A percentile compares a stretch with the other conserved stretches of the same genome.
phyloP scores from a whole-genome alignment of 2,797 vertebrate species.

The Huso huso region DNA sequence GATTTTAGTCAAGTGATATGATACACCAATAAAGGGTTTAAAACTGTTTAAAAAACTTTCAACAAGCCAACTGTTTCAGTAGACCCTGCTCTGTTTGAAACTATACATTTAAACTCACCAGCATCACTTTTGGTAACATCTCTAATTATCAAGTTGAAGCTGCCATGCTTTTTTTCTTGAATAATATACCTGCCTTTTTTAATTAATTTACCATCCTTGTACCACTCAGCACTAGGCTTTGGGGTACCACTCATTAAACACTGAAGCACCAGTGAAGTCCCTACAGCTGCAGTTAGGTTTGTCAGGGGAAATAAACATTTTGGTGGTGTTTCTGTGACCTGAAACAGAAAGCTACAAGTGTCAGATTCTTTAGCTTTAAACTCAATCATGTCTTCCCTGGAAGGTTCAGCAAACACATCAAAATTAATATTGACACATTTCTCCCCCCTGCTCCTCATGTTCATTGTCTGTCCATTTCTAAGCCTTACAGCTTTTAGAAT shows the following conservation, averaged over 20 bases:
- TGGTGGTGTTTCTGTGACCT: slow-evolving; percentile 76
- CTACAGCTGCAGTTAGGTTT: slow-evolving; percentile 66
- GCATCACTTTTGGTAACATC: slow-evolving; percentile 67
- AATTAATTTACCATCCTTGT: slow-evolving; percentile 69
- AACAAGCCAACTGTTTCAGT: slow-evolving; percentile 71
- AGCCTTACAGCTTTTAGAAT: slow-evolving; percentile 64
- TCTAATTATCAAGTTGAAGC: slow-evolving; percentile 79
- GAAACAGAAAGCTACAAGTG: slow-evolving; percentile 83
- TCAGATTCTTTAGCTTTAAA: slow-evolving; percentile 77
- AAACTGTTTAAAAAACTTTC: slow-evolving; percentile 60
- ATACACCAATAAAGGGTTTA: not conserved
- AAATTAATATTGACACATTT: slow-evolving; percentile 68
- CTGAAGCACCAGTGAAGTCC: slow-evolving; percentile 77
- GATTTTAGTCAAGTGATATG: too few relatives aligned
- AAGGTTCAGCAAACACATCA: slow-evolving; percentile 73
- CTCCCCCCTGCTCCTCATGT: slow-evolving; percentile 59
- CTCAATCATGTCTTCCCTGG: slow-evolving; percentile 68
- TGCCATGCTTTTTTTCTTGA: slow-evolving; percentile 74
- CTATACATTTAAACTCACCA: slow-evolving; percentile 84
- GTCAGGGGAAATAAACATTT: slow-evolving; percentile 75
- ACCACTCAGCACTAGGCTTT: slow-evolving; percentile 71
- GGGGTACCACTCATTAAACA: slow-evolving; percentile 83
- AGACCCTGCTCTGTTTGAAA: slow-evolving; percentile 70
- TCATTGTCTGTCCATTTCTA: slow-evolving; percentile 69
- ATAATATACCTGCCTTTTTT: slow-evolving; percentile 69